Evolutionary conservation across 2,113 vertebrate genomes (phyloP).

Genomic region (Syrmaticus mikado): DNA sequence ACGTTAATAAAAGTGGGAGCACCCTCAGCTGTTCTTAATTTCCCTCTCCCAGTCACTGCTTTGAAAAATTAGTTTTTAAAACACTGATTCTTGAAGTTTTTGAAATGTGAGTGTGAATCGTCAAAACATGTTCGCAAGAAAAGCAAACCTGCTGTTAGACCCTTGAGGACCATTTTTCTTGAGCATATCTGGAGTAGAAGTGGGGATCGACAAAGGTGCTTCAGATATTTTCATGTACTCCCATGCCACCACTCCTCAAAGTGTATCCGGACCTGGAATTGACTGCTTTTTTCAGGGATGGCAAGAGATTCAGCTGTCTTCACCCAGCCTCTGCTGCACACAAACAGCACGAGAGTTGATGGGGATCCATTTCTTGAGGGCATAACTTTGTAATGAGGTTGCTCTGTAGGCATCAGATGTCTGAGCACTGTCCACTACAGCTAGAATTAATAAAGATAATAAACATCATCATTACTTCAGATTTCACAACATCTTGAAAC

Average conservation of each 20-base stretch:
- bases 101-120: neutral
- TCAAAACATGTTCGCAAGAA: neutral
- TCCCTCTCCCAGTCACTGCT: neutral
- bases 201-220: neutral
- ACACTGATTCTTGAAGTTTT: neutral
- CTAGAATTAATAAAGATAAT: neutral
- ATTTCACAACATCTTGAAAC: neutral
- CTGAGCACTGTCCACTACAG: neutral
- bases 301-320: neutral
- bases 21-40: neutral
- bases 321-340: neutral
- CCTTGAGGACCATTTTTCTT: neutral
- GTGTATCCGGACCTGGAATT: neutral
- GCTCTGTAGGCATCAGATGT: neutral
- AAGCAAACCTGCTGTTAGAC: neutral
- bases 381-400: neutral
- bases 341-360: neutral
- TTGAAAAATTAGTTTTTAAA: neutral
- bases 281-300: neutral
- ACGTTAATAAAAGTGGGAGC: neutral
- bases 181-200: neutral
- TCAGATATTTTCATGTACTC: neutral
- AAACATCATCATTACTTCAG: neutral
- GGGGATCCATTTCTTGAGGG: neutral
- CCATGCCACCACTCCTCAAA: neutral